A percentile compares a stretch with the other conserved stretches of the same genome.
These are phyloP conservation scores for Pygoscelis antarcticus DNA, from an alignment of 2,113 vertebrate genomes.

Conservation along the genomic window DNA sequence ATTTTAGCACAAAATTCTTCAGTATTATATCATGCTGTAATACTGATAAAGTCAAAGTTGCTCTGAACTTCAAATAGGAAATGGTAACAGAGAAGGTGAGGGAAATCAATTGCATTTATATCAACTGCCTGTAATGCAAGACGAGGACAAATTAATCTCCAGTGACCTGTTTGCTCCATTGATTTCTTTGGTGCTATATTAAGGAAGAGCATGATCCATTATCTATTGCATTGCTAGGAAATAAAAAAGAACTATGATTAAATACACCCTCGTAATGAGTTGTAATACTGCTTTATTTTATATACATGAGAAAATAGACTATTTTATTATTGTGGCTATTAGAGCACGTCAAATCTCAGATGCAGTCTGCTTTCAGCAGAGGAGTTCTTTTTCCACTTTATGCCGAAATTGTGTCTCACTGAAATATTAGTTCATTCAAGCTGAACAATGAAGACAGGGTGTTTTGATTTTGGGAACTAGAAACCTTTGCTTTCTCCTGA, in stretches of 20 bases:
- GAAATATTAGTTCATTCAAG: neutral
- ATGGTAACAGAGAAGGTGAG: neutral
- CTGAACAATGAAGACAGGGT: neutral
- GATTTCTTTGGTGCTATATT: neutral
- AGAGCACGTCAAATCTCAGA: neutral
- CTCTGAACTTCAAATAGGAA: neutral
- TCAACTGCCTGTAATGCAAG: neutral
- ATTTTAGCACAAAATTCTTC: neutral
- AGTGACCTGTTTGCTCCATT: neutral
- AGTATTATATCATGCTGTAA: neutral
- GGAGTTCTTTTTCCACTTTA: neutral
- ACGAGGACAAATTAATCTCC: neutral
- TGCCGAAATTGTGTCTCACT: neutral
- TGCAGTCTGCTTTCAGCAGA: neutral
- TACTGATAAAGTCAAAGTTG: neutral
- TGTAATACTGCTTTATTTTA: neutral
- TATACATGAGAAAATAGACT: neutral
- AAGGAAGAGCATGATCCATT: neutral
- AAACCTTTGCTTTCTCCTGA: neutral
- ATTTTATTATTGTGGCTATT: neutral
- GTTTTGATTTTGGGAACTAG: neutral
- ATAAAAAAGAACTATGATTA: neutral
- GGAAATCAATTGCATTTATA: neutral
- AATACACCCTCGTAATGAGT: neutral
- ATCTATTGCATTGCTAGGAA: neutral